Base-by-base conservation (phyloP, 2,888 invertebrate species). In the Congeria kusceri region DNA sequence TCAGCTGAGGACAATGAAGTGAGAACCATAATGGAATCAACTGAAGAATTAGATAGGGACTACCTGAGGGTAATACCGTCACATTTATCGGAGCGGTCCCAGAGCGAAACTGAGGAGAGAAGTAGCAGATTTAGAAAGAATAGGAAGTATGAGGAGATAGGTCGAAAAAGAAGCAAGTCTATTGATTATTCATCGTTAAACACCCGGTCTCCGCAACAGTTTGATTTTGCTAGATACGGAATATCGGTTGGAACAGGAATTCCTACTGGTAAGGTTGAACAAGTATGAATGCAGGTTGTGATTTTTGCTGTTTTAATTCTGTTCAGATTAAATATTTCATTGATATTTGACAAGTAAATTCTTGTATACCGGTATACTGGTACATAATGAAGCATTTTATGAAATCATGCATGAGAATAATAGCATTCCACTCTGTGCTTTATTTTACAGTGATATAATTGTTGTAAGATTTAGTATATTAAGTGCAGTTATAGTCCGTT, bases 181-280 rank as follows among this genome's bases (percentile, higher is more conserved):
- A 53, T 62, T 9, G 75, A 79, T 46, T 67, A 74, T 53, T 62
- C 62, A 18, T 28, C 23, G 15, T 23, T 58, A 13, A 44, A 64
- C 18, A 27, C 11, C 11, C 46, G 57, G n/a, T 27, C 15, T 11
- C n/a, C 62, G 11, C 29, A 66, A 32, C 66, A 64, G 29, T 58
- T 75, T 59, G 71, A 79, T 71, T 79, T 79, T 63, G 59, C 75
- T 0, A 71, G 67, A 59, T 79, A 75, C 64, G 79, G 79, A 68
- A 79, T 79, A 74, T 79, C 79, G 18, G 47, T 79, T 29, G 79
- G 79, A 58, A 59, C 66, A 13, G 64, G 59, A 3, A 62, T 70
- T 32, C 70, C 79, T n/a, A 58, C 66, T 67, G 79, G 79, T 75
- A 79, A 64, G 44, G 39, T 39, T 39, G 39, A 1, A 13, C 13